Conservation (phyloP, 2,113 vertebrate species). For the Ammodytes dubius region DNA sequence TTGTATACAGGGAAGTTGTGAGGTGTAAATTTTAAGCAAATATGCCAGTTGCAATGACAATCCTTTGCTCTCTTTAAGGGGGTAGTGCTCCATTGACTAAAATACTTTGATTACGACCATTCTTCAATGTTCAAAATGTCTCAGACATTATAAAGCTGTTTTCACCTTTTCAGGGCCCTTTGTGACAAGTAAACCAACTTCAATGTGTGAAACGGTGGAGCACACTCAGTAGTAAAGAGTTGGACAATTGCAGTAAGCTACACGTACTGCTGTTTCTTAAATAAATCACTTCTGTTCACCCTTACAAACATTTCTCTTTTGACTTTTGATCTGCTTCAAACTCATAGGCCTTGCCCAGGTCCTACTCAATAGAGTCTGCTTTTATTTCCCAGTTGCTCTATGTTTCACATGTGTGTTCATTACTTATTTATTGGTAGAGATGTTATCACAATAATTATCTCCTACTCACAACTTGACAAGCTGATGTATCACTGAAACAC, state of each 20-base stretch:
- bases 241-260: not conserved
- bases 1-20: not conserved
- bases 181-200: too few species aligned
- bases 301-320: not conserved
- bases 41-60: not conserved
- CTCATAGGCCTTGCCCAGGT: too few species aligned
- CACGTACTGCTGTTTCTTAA: not conserved
- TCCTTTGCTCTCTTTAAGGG: not conserved
- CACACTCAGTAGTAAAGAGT: not conserved
- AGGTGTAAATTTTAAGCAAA: too few species aligned
- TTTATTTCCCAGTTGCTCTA: not conserved
- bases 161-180: too few species aligned
- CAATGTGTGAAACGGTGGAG: not conserved
- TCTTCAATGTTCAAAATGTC: too few species aligned
- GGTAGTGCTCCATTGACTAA: too few species aligned
- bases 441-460: not conserved
- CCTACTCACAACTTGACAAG: not conserved
- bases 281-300: conserved; percentile 12
- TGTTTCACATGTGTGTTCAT: not conserved
- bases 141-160: too few species aligned
- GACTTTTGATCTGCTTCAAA: not conserved
- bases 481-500: too few species aligned
- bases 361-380: not conserved
- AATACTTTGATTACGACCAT: too few species aligned
- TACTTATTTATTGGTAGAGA: not conserved